Base-by-base conservation (phyloP, 2,113 vertebrate species). In the Ginglymostoma cirratum region DNA sequence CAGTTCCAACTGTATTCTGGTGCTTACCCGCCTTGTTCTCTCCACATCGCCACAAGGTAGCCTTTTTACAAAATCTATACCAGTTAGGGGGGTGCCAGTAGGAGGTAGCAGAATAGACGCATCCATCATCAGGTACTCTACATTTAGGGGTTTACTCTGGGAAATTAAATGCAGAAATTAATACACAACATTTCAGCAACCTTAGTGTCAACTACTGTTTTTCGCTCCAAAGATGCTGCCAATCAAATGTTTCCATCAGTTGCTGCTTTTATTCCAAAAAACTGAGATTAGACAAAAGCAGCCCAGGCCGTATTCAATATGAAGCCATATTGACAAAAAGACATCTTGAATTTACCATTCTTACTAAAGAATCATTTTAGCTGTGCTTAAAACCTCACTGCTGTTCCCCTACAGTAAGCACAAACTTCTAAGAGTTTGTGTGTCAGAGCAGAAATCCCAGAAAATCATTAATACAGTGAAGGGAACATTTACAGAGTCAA, bases 51-150 rank as follows among this genome's bases (percentile, higher is more conserved):
- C 99, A 95, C 99, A 99, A 0, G 99, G 99, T 92, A 99, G 97
- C 30, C 99, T 98, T 97, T 99, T 99, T 87, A 99, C 98, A 95
- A 99, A 99, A 97, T 99, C 99, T 24, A 99, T 99, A 52, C 99
- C 99, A 0, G 99, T 99, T 96, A 99, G 98, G 0, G 99, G 99
- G 0, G 99, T 99, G 45, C 99, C 99, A 2, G 99, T 99, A 17
- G 99, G 99, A 27, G 99, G 99, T 95, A 99, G 98, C 96, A 99
- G 97, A 96, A 99, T 98, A 0, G 99, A 99, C 21, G 99, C 99
- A 2, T 99, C 99, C 99, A 99, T 99, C 99, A 99, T 99, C 95
- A 99, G 97, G 96, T 99, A 99, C 92, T 99, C 99, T 61, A 99
- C 99, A 27, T 99, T 99, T 96, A 99, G 98, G 19, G 99, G 99